Percentiles rank a stretch among this genome's conserved stretches.
phyloP scores from a whole-genome alignment of 2,888 invertebrate genomes.

The Andricus quercusramuli region DNA sequence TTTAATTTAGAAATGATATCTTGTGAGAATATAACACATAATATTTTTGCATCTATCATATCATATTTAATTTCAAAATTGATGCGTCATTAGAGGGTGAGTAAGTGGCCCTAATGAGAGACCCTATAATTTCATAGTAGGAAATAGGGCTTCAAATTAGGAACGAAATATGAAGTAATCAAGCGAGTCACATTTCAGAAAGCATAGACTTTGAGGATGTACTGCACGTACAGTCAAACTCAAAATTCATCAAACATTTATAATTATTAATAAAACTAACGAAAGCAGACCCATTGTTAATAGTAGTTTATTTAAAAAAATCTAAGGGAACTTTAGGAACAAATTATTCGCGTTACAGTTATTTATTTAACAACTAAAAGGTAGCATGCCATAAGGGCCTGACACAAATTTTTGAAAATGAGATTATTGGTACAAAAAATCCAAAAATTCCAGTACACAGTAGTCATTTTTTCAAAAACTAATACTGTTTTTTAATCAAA shows the following conservation, averaged over 20 bases:
- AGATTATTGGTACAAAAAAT: too few species aligned
- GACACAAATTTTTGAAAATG: too few species aligned
- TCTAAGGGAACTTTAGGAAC: too few species aligned
- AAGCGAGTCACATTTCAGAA: conserved; percentile 5
- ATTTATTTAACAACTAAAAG: too few species aligned
- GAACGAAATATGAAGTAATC: conserved; percentile 8
- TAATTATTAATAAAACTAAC: background rate
- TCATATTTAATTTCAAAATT: conserved; percentile 3
- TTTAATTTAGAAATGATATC: background rate
- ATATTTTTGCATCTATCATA: background rate
- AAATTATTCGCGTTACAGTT: too few species aligned
- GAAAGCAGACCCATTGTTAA: background rate
- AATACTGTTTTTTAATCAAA: too few species aligned
- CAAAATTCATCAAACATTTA: background rate
- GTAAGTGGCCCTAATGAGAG: background rate
- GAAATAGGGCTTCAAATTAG: background rate
- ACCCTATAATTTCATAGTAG: background rate
- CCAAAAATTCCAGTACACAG: too few species aligned
- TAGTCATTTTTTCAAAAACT: too few species aligned
- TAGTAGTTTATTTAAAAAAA: too few species aligned
- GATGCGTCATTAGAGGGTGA: background rate
- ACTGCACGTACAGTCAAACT: too few species aligned
- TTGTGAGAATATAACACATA: background rate
- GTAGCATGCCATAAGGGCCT: too few species aligned
- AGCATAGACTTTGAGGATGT: background rate